Evolutionary conservation across 2,888 invertebrate species (phyloP).

Genomic region (Plebejus anna): DNA sequence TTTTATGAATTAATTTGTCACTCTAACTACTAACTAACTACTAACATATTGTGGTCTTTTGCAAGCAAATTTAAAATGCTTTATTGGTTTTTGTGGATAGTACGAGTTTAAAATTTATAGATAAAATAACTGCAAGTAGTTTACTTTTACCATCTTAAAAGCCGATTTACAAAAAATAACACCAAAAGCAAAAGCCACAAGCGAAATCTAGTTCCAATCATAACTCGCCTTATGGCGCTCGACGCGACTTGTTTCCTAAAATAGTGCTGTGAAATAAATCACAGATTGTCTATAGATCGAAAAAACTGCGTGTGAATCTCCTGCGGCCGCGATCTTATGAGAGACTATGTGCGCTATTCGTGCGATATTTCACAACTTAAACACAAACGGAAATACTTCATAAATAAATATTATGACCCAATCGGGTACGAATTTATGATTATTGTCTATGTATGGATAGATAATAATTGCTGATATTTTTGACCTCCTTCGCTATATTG

Average conservation of each 20-base stretch:
- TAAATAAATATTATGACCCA: slow-evolving; percentile 38
- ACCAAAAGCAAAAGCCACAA: not conserved
- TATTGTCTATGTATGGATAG: slow-evolving; percentile 24
- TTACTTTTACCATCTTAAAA: not conserved
- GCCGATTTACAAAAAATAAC: not conserved
- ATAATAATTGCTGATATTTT: slow-evolving; percentile 5
- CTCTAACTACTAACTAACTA: too few relatives aligned
- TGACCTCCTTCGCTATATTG: not conserved
- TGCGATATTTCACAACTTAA: slow-evolving; percentile 41
- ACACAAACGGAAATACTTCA: slow-evolving; percentile 38
- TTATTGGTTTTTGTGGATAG: too few relatives aligned
- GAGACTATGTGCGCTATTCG: slow-evolving; percentile 60
- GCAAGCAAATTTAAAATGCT: too few relatives aligned
- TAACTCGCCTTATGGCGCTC: slow-evolving; percentile 66
- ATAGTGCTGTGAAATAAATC: slow-evolving; percentile 77
- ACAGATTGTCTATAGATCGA: slow-evolving; percentile 65
- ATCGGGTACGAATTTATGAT: slow-evolving; percentile 35
- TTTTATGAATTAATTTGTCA: too few relatives aligned
- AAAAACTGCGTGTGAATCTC: slow-evolving; percentile 75
- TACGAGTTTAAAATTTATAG: too few relatives aligned
- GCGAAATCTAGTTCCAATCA: slow-evolving; percentile 53
- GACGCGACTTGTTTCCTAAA: slow-evolving; percentile 74
- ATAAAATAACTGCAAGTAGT: too few relatives aligned
- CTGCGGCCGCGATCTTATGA: slow-evolving; percentile 62
- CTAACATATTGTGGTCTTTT: too few relatives aligned